Base-by-base conservation (phyloP, 2,797 vertebrate genomes). In the Amblyopsis hoosieri region DNA sequence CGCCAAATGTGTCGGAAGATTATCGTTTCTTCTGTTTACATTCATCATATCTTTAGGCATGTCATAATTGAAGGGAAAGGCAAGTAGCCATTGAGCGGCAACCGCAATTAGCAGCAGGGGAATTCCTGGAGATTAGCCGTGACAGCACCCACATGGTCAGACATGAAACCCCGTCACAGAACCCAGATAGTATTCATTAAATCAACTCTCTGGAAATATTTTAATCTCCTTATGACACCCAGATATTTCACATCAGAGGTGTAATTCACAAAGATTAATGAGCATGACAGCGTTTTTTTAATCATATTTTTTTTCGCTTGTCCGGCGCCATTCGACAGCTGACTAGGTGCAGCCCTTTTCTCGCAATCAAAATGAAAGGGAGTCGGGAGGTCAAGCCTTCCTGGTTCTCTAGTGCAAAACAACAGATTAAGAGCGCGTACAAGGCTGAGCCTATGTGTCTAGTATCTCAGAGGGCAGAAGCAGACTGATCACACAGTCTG, bases 141-240 rank as follows among this genome's bases (percentile, higher is more conserved):
- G 85, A 88, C 82, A 83, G 73, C 81, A 81, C 74, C 83, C 79
- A 76, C 49, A 45, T 81, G 62, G 82, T 90, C 85, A 72, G 81
- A 72, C 86, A 81, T 72, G 86, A 88, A 29, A 90, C 91, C 91
- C 86, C 85, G 85, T 78, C 74, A 62, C 60, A 69, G 46, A 86
- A 64, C 63, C 65, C 74, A 68, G 85, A 86, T 76, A 86, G 62
- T 4, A 17, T 79, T 89, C 79, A 90, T 83, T 89, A 88, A 91
- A 92, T 90, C 62, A 57, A 89, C 80, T 85, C 74, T 60, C 72
- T 67, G 48, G 83, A 86, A 85, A 83, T 86, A 91, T 87, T 87
- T 87, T 88, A 84, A 87, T 85, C 74, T 83, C 80, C 57, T 83
- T 84, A 66, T 72, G 64, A 73, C 65, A 74, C 85, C 6, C 80